Conservation (phyloP, 2,113 vertebrate genomes). For the Amphilophus citrinellus region DNA sequence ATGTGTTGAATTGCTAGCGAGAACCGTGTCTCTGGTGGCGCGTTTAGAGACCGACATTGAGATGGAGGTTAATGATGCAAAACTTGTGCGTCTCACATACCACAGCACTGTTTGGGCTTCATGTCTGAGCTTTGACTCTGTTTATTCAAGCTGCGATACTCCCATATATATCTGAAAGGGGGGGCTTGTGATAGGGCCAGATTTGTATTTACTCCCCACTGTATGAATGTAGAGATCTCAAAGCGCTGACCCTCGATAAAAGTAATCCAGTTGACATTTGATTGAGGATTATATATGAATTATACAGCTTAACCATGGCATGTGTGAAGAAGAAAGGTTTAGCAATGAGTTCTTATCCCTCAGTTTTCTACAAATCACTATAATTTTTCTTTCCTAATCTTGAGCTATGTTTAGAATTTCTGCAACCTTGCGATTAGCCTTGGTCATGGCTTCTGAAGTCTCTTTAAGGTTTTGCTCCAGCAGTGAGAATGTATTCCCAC, state of each 20-base stretch:
- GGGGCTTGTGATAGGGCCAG: neutral
- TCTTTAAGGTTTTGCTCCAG: neutral
- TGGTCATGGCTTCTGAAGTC: neutral
- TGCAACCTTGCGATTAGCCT: slow-evolving; percentile 16
- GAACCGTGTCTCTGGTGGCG: slow-evolving; percentile 11
- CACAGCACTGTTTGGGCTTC: slow-evolving; percentile 36
- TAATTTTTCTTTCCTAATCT: slow-evolving; percentile 46
- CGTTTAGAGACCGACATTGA: slow-evolving; percentile 37
- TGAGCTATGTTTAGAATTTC: slow-evolving; percentile 4
- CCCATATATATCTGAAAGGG: neutral
- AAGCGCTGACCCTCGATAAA: slow-evolving; percentile 47
- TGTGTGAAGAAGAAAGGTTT: slow-evolving; percentile 20
- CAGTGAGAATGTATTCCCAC: neutral
- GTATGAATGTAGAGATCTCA: slow-evolving; percentile 25
- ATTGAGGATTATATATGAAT: slow-evolving; percentile 62
- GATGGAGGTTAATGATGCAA: slow-evolving; percentile 68
- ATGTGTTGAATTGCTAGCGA: slow-evolving; percentile 57
- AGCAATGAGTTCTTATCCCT: slow-evolving; percentile 29
- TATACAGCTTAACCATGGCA: slow-evolving; percentile 32
- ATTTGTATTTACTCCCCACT: slow-evolving; percentile 33
- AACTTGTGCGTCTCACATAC: slow-evolving; percentile 47
- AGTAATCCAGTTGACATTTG: slow-evolving; percentile 52
- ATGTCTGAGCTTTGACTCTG: neutral
- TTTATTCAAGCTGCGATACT: slow-evolving; percentile 34
- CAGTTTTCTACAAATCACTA: slow-evolving; percentile 28